Conservation (phyloP, 1,140 invertebrate genomes). For the Temnothorax curvispinosus region DNA sequence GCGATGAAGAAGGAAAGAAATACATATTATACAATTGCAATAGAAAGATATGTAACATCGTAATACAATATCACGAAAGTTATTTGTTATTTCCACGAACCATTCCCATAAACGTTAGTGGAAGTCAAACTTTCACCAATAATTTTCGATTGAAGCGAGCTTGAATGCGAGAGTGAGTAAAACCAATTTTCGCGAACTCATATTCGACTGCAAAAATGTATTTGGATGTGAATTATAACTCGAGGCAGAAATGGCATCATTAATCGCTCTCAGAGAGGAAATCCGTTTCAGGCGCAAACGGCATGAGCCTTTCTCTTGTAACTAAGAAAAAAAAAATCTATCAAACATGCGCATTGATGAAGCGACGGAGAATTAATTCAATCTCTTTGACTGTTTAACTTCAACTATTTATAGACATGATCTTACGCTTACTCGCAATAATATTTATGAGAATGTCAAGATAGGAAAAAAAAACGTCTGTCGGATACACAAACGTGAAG, state of each 20-base stretch:
- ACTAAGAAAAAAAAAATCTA: not conserved
- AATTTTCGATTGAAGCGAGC: not conserved
- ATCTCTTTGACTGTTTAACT: not conserved
- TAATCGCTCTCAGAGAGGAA: not conserved
- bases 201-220: constrained; percentile 10
- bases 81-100: constrained; percentile 6
- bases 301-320: not conserved
- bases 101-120: not conserved
- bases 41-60: not conserved
- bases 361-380: not conserved
- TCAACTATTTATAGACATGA: not conserved
- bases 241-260: not conserved
- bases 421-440: not conserved
- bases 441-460: not conserved
- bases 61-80: not conserved
- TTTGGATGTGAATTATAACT: not conserved
- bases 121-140: not conserved
- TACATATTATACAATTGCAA: not conserved
- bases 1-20: not conserved
- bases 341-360: not conserved
- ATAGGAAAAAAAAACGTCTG: not conserved
- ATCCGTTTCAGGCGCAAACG: not conserved
- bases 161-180: not conserved
- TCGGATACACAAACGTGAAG: not conserved
- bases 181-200: constrained; percentile 6